These are phyloP conservation scores for Leptodactylus fallax DNA, from an alignment of 2,797 vertebrate genomes.

Conservation along the genomic window DNA sequence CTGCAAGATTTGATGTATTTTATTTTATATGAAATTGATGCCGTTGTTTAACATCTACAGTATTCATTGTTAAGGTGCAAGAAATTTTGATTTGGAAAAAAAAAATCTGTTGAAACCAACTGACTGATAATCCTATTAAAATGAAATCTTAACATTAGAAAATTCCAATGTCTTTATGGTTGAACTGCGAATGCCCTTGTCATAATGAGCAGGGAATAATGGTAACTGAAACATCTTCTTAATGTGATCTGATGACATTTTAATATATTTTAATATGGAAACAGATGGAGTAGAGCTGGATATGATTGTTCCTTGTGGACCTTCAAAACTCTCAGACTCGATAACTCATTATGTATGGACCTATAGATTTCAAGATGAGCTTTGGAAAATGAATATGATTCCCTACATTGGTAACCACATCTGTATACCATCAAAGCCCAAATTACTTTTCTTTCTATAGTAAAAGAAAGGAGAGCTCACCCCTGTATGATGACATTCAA, in stretches of 20 bases:
- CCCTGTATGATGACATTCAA: too few species aligned
- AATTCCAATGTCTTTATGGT: conserved; percentile 46
- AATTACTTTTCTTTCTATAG: too few species aligned
- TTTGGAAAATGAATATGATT: too few species aligned
- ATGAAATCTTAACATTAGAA: conserved; percentile 24
- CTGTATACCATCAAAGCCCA: too few species aligned
- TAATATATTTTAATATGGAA: background rate
- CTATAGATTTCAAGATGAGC: too few species aligned
- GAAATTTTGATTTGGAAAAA: background rate
- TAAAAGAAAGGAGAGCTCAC: too few species aligned
- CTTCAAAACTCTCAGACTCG: background rate
- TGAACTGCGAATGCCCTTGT: conserved; percentile 47
- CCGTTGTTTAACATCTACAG: background rate
- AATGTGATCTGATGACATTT: background rate
- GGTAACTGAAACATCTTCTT: background rate
- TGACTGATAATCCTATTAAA: conserved; percentile 43
- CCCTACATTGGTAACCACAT: too few species aligned
- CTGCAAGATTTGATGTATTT: too few species aligned
- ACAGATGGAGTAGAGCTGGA: background rate
- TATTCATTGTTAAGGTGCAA: background rate
- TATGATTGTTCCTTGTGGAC: background rate
- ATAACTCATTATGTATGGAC: too few species aligned
- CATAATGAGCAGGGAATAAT: background rate
- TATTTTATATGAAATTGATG: background rate
- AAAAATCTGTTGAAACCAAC: background rate